A percentile compares a stretch with the other conserved stretches of the same genome.
Conservation (phyloP, 2,888 invertebrate species). For the Zygothrica quintamaculata region DNA sequence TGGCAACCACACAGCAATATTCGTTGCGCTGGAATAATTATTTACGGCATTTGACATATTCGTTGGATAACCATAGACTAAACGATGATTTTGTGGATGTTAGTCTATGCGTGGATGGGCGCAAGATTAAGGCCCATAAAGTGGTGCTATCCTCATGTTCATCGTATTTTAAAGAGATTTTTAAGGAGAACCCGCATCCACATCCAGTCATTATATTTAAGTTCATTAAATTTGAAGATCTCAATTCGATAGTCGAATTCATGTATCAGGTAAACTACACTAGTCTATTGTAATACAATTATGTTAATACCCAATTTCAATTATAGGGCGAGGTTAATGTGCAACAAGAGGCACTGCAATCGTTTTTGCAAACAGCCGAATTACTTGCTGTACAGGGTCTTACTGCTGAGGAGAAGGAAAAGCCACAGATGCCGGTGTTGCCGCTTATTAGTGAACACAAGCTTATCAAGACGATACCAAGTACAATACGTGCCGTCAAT, state of each 20-base stretch:
- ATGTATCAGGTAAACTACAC: constrained; percentile 90
- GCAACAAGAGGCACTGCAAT: constrained; percentile 90
- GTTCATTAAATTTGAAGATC: constrained; percentile 91
- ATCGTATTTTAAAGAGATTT: constrained; percentile 90
- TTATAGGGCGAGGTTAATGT: constrained; percentile 91
- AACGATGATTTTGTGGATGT: constrained; percentile 92
- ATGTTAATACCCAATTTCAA: not conserved
- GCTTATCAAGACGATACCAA: constrained; percentile 84
- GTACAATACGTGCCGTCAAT: constrained; percentile 82
- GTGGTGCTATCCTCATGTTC: constrained; percentile 94
- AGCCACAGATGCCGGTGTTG: constrained; percentile 78
- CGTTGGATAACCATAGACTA: constrained; percentile 89
- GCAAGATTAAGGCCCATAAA: constrained; percentile 93
- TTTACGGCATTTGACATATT: constrained; percentile 91
- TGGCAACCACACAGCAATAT: constrained; percentile 90
- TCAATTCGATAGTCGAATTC: constrained; percentile 91
- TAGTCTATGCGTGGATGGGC: constrained; percentile 93
- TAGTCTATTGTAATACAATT: not conserved
- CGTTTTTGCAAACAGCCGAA: constrained; percentile 91
- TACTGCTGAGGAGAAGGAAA: constrained; percentile 86
- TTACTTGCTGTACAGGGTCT: constrained; percentile 91
- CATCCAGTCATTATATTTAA: constrained; percentile 93
- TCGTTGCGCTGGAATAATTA: constrained; percentile 95
- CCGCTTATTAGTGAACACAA: constrained; percentile 82
- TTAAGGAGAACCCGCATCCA: constrained; percentile 91